Base-by-base conservation (phyloP, 35 echinoderm and acorn worm genomes). In the Eucidaris tribuloides region DNA sequence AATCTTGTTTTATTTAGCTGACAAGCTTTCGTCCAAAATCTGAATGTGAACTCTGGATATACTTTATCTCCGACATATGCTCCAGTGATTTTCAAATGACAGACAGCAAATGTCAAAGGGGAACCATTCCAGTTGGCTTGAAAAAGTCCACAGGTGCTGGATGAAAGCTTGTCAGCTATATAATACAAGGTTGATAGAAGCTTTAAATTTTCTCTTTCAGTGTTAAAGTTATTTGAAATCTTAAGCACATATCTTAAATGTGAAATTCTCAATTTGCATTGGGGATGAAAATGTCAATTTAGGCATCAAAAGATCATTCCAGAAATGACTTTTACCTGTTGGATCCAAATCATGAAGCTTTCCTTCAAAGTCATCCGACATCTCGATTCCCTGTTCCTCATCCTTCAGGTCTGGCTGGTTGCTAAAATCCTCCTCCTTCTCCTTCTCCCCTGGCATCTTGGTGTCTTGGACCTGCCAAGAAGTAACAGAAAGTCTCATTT, bases 321-420 rank as follows among this genome's bases (percentile, higher is more conserved):
- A n/a, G 68, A 35, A 30, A 19, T 14, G 2, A 2, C 29, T 19
- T 61, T 48, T 39, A 93, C 96, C 96, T 87, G 81, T 58, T 58
- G 79, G 62, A 3, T 99, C 96, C 30, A 79, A 56, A 81, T 99
- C 96, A 71, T 99, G 96, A 17, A 99, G 25, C 77, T 99, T 97
- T 4, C 96, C 96, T 90, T 93, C 90, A 93, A 99, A 99, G 71
- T 99, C 96, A 36, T 99, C 96, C 17, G 96, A 99, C 96, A 99
- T 99, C 83, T 99, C 96, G 60, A 99, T 99, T 18, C 96, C 96
- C 44, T 99, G 82, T 39, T 99, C 87, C 46, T 99, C 96, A 77
- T 99, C 87, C 46, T 99, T 20, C 19, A 97, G 20, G 31, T 93
- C 91, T 55, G 87, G 78, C 71, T 93, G 84, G 28, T 93, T 54